Evolutionary conservation across 1,140 invertebrate species (phyloP), one percentile per base, ranked within the genome.

Genomic region (Pentalonia nigronervosa): DNA sequence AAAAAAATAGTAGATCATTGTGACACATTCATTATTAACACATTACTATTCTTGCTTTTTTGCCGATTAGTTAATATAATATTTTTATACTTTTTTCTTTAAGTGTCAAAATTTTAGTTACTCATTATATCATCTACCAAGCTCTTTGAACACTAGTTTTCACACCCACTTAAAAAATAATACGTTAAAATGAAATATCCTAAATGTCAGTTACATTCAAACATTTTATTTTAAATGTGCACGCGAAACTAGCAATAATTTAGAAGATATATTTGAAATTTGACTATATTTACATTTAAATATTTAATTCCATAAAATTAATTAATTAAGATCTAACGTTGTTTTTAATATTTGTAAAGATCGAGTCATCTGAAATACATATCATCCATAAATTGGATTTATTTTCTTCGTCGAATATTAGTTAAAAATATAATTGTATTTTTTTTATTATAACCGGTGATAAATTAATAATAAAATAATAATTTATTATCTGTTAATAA

Each of bases 61-160:
- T 67, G 50, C 11, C 25, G 0, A 67, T n/a, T 67, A 9, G 23
- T 67, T 67, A 14, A 67, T 6, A 67, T 67, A 67, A 67, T 67
- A 81, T 36, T 7, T 6, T 34, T 34, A 81, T 81, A 81, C 17
- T 17, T 81, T 21, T 81, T 81, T 9, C 0, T n/a, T 30, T 9
- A 60, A 2, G 8, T 60, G 1, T 60, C 1, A n/a, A 67, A n/a
- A 67, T 67, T 2, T 21, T 53, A 30, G 4, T 67, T n/a, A 14
- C 3, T 0, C 11, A 67, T 67, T 14, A 14, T n/a, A n/a, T 30
- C 25, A 8, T 0, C 25, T 4, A 0, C 4, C 4, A n/a, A 4
- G 3, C 60, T 0, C 4, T n/a, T 4, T 0, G 3, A 67, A 0
- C 11, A 67, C 14, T n/a, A 67, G 0, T 67, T 67, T 67, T 67